Percentiles rank a stretch among this genome's conserved stretches.
These are phyloP conservation scores for Chanos chanos DNA, from an alignment of 2,797 vertebrate genomes.

Conservation along the genomic window DNA sequence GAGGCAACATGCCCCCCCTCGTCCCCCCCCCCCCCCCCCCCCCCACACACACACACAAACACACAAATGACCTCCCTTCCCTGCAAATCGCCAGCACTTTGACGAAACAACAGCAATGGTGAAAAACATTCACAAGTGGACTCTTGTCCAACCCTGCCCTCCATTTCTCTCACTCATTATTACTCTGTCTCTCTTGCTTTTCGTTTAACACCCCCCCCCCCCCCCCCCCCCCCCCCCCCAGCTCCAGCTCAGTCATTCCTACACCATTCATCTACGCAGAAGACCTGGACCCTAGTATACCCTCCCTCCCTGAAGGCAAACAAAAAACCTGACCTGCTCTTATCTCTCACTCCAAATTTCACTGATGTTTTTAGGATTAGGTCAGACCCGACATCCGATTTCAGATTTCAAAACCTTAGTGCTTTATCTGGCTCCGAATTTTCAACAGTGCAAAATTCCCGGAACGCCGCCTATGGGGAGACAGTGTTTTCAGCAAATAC, in stretches of 20 bases:
- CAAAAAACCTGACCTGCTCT: slow-evolving; percentile 38
- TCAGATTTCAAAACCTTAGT: slow-evolving; percentile 31
- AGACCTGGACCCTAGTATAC: slow-evolving; percentile 9
- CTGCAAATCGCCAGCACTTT: not conserved
- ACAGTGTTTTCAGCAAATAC: slow-evolving; percentile 11
- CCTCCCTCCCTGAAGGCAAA: slow-evolving; percentile 19
- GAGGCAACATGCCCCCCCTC: slow-evolving; percentile 9
- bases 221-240: not conserved
- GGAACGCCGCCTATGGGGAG: slow-evolving; percentile 6
- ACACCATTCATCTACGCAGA: slow-evolving; percentile 16
- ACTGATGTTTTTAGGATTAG: slow-evolving; percentile 32
- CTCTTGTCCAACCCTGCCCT: not conserved
- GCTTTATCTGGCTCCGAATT: slow-evolving; percentile 16
- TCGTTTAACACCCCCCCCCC: not conserved
- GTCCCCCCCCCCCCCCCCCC: not conserved
- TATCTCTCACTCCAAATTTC: slow-evolving; percentile 32
- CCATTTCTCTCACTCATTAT: too few relatives aligned
- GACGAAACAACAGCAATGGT: slow-evolving; percentile 23
- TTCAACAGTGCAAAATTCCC: slow-evolving; percentile 16
- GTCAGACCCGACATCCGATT: slow-evolving; percentile 39
- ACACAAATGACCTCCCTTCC: not conserved
- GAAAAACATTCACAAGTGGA: slow-evolving; percentile 24
- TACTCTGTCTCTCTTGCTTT: not conserved
- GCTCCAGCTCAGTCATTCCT: not conserved
- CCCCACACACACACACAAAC: not conserved